Evolutionary conservation across 64 coral and sea anemone species (phyloP), one percentile per base, ranked within the genome.

Genomic region (Anthopleura sola): DNA sequence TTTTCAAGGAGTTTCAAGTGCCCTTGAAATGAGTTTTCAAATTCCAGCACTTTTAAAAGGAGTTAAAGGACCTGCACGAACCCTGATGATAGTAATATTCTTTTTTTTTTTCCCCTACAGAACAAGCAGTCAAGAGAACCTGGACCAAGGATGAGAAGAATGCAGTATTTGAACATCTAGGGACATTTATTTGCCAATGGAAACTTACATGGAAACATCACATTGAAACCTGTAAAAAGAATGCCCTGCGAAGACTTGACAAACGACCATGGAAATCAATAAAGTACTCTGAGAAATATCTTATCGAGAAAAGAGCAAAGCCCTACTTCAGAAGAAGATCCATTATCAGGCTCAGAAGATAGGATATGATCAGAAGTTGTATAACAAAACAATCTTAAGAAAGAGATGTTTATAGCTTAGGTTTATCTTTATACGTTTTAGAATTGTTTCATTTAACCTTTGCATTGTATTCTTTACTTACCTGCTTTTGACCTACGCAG

Each of bases 281-380:
- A 1, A 85, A 85, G 38, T 85, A 85, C 37, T 85, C 40, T 69
- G 84, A 71, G 24, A 85, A 85, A 19, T 64, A 69, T 37, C 84
- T 40, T n/a, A 85, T 69, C 19, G 62, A 62, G 6, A 85, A 71
- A 68, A 85, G 28, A n/a, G 39, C 16, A 34, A 53, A 15, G 49
- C 50, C 50, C 50, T 53, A 53, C 6, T 53, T 53, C 50, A 53
- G 50, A 53, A 53, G 40, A 44, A 44, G 40, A 44, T 44, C 40
- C 40, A 44, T 44, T 44, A 44, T 44, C 40, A 44, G 10, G 58
- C 58, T 26, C 3, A 62, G 19, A 62, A 62, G 58, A 24, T 62
- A 62, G 13, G 58, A 24, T 62, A 13, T 53, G 50, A 53, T 53
- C 50, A 53, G 50, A 53, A 12, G 50, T 53, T 53, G 50, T 53